These are phyloP conservation scores for Alviniconcha marisindica DNA, from an alignment of 1,140 invertebrate genomes.

Conservation along the genomic window DNA sequence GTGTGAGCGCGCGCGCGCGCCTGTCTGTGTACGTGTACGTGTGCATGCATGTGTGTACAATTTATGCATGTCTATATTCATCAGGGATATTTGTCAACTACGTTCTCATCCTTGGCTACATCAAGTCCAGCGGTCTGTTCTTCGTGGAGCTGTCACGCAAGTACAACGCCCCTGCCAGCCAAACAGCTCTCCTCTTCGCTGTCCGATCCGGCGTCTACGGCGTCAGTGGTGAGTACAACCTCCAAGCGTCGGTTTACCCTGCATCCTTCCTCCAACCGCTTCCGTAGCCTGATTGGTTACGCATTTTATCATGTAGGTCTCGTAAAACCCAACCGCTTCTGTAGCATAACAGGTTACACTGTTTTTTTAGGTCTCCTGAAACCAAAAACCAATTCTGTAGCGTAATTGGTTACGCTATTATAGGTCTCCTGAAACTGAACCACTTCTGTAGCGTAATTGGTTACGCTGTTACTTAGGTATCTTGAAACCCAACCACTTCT, in stretches of 20 bases:
- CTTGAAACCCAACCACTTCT: no score
- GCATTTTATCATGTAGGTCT: no score
- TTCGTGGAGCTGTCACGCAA: conserved; percentile 20
- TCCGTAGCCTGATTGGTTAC: no score
- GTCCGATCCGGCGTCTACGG: conserved; percentile 9
- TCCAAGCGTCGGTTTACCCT: not conserved
- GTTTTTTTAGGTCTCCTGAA: no score
- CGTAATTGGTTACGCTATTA: no score
- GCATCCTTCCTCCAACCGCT: no score
- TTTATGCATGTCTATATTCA: not conserved
- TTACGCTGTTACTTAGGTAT: no score
- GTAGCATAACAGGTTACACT: no score
- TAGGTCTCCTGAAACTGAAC: no score
- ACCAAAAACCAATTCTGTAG: no score
- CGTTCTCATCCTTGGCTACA: not conserved
- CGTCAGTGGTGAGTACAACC: not conserved
- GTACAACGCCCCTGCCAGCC: not conserved
- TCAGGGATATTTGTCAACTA: conserved; percentile 24
- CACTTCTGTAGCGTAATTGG: no score
- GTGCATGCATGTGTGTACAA: not conserved
- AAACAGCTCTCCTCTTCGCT: conserved; percentile 10
- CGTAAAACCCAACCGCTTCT: no score
- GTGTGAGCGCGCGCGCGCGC: not conserved
- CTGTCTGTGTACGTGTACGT: not conserved
- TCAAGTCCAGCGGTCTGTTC: conserved; percentile 24